Conservation (phyloP, 2,888 invertebrate species). For the Oscheius onirici region DNA sequence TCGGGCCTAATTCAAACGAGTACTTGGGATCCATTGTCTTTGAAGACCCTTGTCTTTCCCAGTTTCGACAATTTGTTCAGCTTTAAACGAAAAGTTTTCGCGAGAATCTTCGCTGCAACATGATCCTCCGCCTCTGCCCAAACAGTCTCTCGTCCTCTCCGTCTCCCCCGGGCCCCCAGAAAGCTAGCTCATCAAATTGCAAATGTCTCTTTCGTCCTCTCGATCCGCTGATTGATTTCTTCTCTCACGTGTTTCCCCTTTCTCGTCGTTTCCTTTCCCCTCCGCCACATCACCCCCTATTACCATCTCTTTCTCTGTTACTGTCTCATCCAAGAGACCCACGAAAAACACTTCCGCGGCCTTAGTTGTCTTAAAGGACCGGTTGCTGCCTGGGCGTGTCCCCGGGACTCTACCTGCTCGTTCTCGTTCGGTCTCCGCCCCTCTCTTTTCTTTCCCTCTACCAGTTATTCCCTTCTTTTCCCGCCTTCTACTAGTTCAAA, state of each 20-base stretch:
- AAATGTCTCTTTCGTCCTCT: neutral
- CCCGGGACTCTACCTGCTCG: constrained; percentile 18
- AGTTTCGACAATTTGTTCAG: too few species aligned
- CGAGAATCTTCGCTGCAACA: constrained; percentile 13
- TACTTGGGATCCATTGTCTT: neutral
- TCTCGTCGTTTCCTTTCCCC: neutral
- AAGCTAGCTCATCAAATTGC: constrained; percentile 23
- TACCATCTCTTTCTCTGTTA: constrained; percentile 1
- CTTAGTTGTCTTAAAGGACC: constrained; percentile 32
- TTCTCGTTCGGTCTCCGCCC: constrained; percentile 14
- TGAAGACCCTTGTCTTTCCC: too few species aligned
- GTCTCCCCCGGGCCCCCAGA: neutral
- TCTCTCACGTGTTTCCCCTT: neutral
- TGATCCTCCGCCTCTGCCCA: neutral
- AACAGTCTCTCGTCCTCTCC: constrained; percentile 19
- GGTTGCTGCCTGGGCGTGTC: constrained; percentile 23
- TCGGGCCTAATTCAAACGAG: too few species aligned
- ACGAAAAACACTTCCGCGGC: constrained; percentile 26
- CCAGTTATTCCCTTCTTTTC: constrained; percentile 2
- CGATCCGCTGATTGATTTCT: constrained; percentile 11
- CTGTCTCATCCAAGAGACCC: constrained; percentile 6
- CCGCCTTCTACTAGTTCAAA: neutral
- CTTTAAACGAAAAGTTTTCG: neutral
- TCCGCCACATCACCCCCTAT: too few species aligned
- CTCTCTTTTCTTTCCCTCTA: neutral